phyloP scores from a whole-genome alignment of 2,797 vertebrate species.

The Coilia nasus region DNA sequence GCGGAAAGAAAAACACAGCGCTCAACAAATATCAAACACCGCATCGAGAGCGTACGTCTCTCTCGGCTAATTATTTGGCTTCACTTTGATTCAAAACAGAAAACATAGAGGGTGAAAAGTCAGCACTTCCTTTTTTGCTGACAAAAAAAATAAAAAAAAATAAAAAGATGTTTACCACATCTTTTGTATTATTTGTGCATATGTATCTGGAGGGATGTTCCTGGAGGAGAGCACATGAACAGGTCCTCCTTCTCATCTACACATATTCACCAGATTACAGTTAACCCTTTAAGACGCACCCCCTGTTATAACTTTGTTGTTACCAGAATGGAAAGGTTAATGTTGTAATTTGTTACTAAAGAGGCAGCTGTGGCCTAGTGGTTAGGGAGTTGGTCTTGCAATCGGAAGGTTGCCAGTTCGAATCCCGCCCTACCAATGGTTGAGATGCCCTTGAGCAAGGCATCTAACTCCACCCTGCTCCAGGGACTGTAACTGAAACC shows the following conservation, averaged over 20 bases:
- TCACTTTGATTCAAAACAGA: conserved; percentile 49
- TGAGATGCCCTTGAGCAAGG: too few species aligned
- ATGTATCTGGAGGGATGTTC: conserved; percentile 29
- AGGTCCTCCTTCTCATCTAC: neutral
- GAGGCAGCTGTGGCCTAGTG: too few species aligned
- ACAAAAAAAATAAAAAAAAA: too few species aligned
- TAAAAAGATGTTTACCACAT: conserved; percentile 35
- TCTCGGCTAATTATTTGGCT: conserved; percentile 42
- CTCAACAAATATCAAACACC: conserved; percentile 49
- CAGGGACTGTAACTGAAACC: too few species aligned
- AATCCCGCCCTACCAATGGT: too few species aligned
- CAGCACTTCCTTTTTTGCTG: conserved; percentile 48
- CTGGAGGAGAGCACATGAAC: conserved; percentile 13
- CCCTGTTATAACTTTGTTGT: too few species aligned
- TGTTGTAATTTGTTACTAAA: too few species aligned
- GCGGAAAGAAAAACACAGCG: conserved; percentile 26
- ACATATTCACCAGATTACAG: neutral
- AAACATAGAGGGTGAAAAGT: conserved; percentile 40
- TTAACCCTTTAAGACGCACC: too few species aligned
- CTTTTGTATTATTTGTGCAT: conserved; percentile 28
- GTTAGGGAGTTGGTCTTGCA: too few species aligned
- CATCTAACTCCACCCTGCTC: too few species aligned
- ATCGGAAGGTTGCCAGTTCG: too few species aligned
- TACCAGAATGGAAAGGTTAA: too few species aligned
- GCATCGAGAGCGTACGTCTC: conserved; percentile 22